Base-by-base conservation (phyloP, 2,113 vertebrate genomes). In the Danio rerio region DNA sequence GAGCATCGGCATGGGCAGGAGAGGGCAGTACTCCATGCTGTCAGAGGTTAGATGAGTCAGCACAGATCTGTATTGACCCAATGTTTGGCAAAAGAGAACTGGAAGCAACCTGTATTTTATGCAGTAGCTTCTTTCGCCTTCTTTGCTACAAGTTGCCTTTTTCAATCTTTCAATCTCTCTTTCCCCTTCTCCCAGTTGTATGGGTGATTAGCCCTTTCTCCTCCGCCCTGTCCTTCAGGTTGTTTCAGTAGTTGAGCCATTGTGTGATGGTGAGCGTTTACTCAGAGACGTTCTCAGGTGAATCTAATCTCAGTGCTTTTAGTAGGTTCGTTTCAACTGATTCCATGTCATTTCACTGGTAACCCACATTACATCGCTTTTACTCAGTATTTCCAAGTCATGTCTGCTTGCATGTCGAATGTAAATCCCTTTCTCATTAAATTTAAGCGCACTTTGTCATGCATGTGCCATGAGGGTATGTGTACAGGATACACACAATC, bases 11-110 rank as follows among this genome's bases (percentile, higher is more conserved):
- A 94, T 99, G 95, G 98, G 96, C 95, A 96, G 97, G 89, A 96
- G 97, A 91, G 97, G 97, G 93, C 98, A 99, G 95, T 99, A 97
- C 45, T 90, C 90, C 91, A 97, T 99, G 96, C 95, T 99, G 7
- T 97, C 98, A 1, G 96, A 99, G 97, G 98, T 99, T 94, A 73
- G 56, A 21, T 47, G 42, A 53, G 4, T 31, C 52, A 12, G 31
- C 53, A 18, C 58, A 70, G 18, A 79, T 58, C 50, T 1, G 1
- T 11, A 18, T 56, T 9, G 15, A 42, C 16, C 52, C 15, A 0
- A 9, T 9, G 63, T 45, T 84, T 76, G 50, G 10, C 6, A 31
- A 78, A 10, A 15, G 47, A 6, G 42, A 47, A 61, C 52, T 18
- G 21, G 43, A 43, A 45, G 58, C 58, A 42, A 75, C 47, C 53